Base-by-base conservation (phyloP, 1,140 invertebrate species). In the Oryctes rhinoceros region DNA sequence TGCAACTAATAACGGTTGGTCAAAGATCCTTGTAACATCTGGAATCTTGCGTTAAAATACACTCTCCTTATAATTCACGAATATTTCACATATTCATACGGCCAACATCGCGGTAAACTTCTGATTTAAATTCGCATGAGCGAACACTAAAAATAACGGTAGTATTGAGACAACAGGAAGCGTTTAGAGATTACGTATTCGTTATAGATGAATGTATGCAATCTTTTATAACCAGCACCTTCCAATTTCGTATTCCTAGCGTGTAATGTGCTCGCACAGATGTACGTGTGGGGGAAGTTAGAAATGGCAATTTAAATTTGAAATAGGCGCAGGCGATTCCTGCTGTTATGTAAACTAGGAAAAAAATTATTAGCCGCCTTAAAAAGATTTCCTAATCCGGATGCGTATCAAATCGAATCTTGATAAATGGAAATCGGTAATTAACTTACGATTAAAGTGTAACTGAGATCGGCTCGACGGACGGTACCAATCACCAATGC, bases 311-410 rank as follows among this genome's bases (percentile, higher is more conserved):
- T 59, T 59, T 59, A 18, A 59, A 59, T 4, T 59, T 59, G 53
- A 59, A 44, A 10, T 5, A 44, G 39, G 1, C 39, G 5, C n/a
- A 44, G 39, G 3, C 39, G 39, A 59, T n/a, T 59, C 15, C 15
- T 18, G 18, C 7, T 59, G 53, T 59, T 59, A 59, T 59, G 18
- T 59, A 59, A 59, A 18, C 15, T 59, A 15, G 53, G 53, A n/a
- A 59, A 18, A 59, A 18, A 59, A 59, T 59, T 59, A 59, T 18
- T 15, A 18, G 53, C 18, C 6, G 53, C 15, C 24, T 59, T 4
- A 59, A 59, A 59, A 59, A 59, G 15, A n/a, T 59, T 59, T n/a
- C 53, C 15, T 59, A 59, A 59, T 59, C 53, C 53, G 53, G 53
- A 59, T n/a, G 53, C 53, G n/a, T 59, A 18, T 3, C 39, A 44